Conservation (phyloP, 1,140 invertebrate genomes). For the Matsumurasca onukii region DNA sequence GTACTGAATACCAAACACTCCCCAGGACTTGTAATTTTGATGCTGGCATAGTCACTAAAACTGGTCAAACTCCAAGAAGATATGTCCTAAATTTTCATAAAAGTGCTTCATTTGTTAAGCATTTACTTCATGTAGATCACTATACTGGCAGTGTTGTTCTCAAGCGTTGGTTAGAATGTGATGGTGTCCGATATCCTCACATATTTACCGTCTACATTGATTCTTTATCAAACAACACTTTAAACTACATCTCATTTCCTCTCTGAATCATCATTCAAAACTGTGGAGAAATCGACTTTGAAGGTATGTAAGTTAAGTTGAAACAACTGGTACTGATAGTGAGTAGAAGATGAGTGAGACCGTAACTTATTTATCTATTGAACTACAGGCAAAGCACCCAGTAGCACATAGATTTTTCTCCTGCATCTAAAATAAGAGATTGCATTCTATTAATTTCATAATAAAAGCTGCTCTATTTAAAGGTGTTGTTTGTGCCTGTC, state of each 20-base stretch:
- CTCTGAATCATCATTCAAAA: slow-evolving; percentile 76
- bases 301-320: too few relatives aligned
- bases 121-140: slow-evolving; percentile 71
- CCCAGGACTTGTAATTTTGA: slow-evolving; percentile 74
- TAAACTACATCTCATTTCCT: slow-evolving; percentile 82
- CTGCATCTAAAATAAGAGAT: too few relatives aligned
- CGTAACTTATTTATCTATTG: too few relatives aligned
- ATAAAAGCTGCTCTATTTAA: too few relatives aligned
- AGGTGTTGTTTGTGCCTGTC: too few relatives aligned
- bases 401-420: too few relatives aligned
- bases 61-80: slow-evolving; percentile 59
- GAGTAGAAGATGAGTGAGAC: too few relatives aligned
- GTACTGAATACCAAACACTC: slow-evolving; percentile 66
- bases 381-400: too few relatives aligned
- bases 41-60: slow-evolving; percentile 74
- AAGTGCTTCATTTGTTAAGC: slow-evolving; percentile 77
- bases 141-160: slow-evolving; percentile 72
- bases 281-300: slow-evolving; percentile 51
- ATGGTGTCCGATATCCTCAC: slow-evolving; percentile 78
- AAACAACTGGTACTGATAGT: too few relatives aligned
- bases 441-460: too few relatives aligned
- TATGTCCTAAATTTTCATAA: slow-evolving; percentile 66
- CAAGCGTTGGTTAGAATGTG: slow-evolving; percentile 70
- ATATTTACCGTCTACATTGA: slow-evolving; percentile 85
- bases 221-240: slow-evolving; percentile 75